Base-by-base conservation (phyloP, 1,140 invertebrate species). In the Platyscapa corneri region DNA sequence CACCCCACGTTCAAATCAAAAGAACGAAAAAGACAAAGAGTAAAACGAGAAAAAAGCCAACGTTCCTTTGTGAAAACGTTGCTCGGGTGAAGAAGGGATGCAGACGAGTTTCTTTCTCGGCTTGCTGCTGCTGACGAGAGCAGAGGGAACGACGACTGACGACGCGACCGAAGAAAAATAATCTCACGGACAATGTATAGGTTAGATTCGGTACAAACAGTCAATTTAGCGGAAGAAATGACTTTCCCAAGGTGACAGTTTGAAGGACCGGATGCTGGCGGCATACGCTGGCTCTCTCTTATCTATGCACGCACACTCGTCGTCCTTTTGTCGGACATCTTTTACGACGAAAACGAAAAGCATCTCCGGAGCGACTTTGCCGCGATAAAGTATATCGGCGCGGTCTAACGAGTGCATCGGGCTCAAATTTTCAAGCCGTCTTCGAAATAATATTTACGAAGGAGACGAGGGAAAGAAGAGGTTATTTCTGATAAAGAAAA, bases 151-250 rank as follows among this genome's bases (percentile, higher is more conserved):
- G 30, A 46, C 49, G 30, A 30, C 39, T 18, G 70, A 16, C 14
- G 76, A 67, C 37, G 23, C 42, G 64, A n/a, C n/a, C n/a, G 37
- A 60, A 79, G 64, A 72, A 84, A 84, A 84, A 49, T 84, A 53
- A 81, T 85, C 30, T 75, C n/a, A n/a, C 80, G 34, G 49, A 85
- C 84, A 81, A 84, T 74, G 77, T 56, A 30, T 39, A 42, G 39
- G 34, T 65, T 39, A 6, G 34, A 27, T 72, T 77, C 82, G 60
- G 14, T 37, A 67, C 42, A 65, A 39, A 79, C 60, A 56, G 56
- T 84, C 75, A 56, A 84, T 84, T 56, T 84, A 70, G 53, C 39
- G 76, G 76, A 84, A 84, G 76, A 64, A 84, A 84, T 78, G 75
- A 78, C 49, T 84, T 76, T 84, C 42, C 76, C 76, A 79, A 79